A percentile compares a stretch with the other conserved stretches of the same genome.
Evolutionary conservation across 2,888 invertebrate species (phyloP).

Genomic region (Drosophila neotestacea): DNA sequence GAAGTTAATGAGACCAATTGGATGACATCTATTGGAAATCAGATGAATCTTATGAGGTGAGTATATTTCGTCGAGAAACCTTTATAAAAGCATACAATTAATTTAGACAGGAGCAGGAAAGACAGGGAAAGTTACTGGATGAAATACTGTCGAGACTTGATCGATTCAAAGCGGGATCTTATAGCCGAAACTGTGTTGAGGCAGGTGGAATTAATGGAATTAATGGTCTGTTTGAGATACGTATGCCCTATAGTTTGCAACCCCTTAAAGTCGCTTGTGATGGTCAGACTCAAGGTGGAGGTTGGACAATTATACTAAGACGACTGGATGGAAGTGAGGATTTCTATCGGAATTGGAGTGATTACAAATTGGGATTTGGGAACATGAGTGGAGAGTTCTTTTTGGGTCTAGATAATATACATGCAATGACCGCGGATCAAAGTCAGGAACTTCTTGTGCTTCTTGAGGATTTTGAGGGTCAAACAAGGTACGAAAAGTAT

Average conservation of each 20-base stretch:
- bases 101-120: not conserved
- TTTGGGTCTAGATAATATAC: conserved; percentile 5
- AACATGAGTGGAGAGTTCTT: conserved; percentile 3
- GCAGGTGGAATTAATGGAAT: not conserved
- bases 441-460: conserved; percentile 1
- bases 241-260: not conserved
- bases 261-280: conserved; percentile 8
- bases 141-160: conserved; percentile 3
- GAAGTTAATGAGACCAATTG: conserved; percentile 1
- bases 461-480: conserved; percentile 11
- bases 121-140: conserved; percentile 1
- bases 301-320: conserved; percentile 7
- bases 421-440: conserved; percentile 1
- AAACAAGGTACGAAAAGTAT: not conserved
- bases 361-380: conserved; percentile 13
- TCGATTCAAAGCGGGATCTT: not conserved
- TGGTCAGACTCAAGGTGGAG: not conserved
- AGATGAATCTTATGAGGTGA: not conserved
- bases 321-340: conserved; percentile 9
- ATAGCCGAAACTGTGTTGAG: not conserved
- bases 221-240: conserved; percentile 1
- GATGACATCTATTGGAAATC: not conserved
- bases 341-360: conserved; percentile 10
- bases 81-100: no score
- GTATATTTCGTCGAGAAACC: not conserved